phyloP scores from a whole-genome alignment of 2,888 invertebrate genomes.

The Trichacis sp. region DNA sequence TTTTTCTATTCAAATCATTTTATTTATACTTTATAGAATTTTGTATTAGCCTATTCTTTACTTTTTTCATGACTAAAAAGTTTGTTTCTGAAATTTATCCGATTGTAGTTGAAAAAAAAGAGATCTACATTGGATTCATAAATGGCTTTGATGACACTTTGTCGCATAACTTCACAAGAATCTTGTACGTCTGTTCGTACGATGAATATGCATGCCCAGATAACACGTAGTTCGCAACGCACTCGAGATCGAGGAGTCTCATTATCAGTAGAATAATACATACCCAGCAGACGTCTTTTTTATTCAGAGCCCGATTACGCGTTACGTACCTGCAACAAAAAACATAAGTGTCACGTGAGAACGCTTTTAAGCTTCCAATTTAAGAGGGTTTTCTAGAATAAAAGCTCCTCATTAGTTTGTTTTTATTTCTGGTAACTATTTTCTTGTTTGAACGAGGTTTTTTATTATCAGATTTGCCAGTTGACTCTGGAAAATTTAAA shows the following conservation, averaged over 20 bases:
- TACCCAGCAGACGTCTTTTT: not conserved
- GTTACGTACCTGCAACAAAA: slow-evolving; percentile 1
- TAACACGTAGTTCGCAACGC: slow-evolving; percentile 23
- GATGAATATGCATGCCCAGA: slow-evolving; percentile 6
- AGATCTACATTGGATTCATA: not conserved
- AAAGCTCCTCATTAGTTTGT: too few species aligned
- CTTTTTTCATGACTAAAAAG: too few species aligned
- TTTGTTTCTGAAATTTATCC: too few species aligned
- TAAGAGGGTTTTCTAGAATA: not conserved
- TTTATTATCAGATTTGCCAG: too few species aligned
- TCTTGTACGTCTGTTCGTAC: not conserved
- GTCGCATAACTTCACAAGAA: not conserved
- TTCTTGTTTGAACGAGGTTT: too few species aligned
- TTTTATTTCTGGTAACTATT: too few species aligned
- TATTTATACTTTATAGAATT: too few species aligned
- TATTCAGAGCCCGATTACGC: not conserved
- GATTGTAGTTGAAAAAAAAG: too few species aligned
- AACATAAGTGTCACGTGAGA: not conserved
- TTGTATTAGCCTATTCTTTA: too few species aligned
- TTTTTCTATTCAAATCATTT: too few species aligned
- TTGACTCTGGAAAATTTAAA: too few species aligned
- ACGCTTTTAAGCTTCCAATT: not conserved
- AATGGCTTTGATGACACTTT: slow-evolving; percentile 1
- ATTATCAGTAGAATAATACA: slow-evolving; percentile 20
- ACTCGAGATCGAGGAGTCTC: slow-evolving; percentile 21